Percentiles rank a stretch among this genome's conserved stretches.
phyloP scores from a whole-genome alignment of 2,113 vertebrate genomes.

The Heteronetta atricapilla region DNA sequence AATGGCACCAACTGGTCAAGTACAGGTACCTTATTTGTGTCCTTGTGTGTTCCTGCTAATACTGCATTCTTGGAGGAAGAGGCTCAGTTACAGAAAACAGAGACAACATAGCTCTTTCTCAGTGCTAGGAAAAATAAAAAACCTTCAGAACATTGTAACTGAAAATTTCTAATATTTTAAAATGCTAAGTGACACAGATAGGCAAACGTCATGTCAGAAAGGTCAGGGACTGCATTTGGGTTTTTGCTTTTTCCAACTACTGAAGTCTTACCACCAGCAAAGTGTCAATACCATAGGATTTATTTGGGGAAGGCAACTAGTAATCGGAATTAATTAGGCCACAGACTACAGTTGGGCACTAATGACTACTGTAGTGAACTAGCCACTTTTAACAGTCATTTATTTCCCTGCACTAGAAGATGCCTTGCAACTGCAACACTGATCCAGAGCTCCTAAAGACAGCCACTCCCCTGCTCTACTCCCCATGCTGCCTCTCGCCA shows the following conservation, averaged over 20 bases:
- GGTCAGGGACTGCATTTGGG: not conserved
- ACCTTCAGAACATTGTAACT: not conserved
- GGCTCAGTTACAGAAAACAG: not conserved
- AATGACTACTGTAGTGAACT: not conserved
- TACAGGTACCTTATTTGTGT: not conserved
- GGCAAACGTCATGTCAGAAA: not conserved
- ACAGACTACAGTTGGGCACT: not conserved
- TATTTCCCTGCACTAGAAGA: not conserved
- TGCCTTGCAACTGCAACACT: not conserved
- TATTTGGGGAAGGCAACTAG: not conserved
- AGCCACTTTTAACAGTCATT: not conserved
- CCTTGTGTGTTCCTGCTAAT: not conserved
- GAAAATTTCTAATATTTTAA: not conserved
- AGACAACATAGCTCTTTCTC: not conserved
- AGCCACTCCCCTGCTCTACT: not conserved
- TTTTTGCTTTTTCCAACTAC: not conserved
- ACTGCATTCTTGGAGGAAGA: not conserved
- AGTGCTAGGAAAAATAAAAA: not conserved
- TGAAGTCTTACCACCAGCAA: not conserved
- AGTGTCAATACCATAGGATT: not conserved
- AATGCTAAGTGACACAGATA: not conserved
- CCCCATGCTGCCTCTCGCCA: not conserved
- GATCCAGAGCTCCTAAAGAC: not conserved
- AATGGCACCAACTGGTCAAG: not conserved
- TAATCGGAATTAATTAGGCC: not conserved